Evolutionary conservation across 2,797 vertebrate species (phyloP).

Genomic region (Lepus oiostolus): DNA sequence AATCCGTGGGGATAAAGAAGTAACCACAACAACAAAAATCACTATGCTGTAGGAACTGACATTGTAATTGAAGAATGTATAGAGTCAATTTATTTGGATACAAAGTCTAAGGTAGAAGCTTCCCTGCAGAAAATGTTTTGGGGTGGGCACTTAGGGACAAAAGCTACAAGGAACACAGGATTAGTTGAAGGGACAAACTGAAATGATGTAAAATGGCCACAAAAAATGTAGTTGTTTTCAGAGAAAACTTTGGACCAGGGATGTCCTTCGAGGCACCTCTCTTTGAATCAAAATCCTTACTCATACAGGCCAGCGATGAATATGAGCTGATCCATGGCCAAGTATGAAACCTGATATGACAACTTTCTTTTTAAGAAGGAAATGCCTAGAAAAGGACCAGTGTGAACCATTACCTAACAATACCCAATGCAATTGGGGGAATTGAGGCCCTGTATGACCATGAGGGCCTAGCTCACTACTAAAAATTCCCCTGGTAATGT

Average conservation of each 20-base stretch:
- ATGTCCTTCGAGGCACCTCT: not conserved
- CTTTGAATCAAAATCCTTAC: not conserved
- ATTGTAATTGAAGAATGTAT: not conserved
- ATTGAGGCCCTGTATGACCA: not conserved
- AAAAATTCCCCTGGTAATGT: no score
- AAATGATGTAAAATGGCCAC: not conserved
- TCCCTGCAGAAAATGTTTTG: not conserved
- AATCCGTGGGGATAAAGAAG: not conserved
- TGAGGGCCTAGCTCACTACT: not conserved
- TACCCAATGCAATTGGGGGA: not conserved
- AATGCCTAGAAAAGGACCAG: not conserved
- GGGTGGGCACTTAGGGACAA: not conserved
- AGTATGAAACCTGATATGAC: not conserved
- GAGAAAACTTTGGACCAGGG: not conserved
- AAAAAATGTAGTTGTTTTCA: not conserved
- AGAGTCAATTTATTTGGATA: not conserved
- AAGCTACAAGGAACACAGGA: not conserved
- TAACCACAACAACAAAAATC: not conserved
- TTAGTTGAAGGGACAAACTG: not conserved
- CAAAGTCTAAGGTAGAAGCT: not conserved
- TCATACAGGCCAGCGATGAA: not conserved
- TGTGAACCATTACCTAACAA: not conserved
- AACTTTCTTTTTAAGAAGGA: not conserved
- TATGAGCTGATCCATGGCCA: not conserved
- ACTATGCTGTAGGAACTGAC: not conserved